These are phyloP conservation scores for Xenopus laevis DNA, from an alignment of 2,113 vertebrate genomes.

Conservation along the genomic window DNA sequence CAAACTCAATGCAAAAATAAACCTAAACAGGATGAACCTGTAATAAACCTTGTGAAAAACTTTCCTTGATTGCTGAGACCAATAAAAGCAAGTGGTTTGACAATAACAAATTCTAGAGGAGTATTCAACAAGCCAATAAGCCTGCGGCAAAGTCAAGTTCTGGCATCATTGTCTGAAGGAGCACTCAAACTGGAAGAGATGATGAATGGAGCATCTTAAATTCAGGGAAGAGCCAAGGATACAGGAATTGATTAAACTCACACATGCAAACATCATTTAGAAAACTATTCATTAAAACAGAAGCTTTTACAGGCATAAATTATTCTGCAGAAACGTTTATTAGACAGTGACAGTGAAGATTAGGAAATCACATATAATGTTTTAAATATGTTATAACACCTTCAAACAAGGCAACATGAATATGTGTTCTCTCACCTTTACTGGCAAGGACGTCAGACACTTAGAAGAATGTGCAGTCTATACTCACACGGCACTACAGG, in stretches of 20 bases:
- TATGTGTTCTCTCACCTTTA: background rate
- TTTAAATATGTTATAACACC: background rate
- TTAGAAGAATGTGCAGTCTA: too few relatives aligned
- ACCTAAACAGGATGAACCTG: too few relatives aligned
- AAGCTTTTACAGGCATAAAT: conserved; percentile 23
- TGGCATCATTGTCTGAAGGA: conserved; percentile 30
- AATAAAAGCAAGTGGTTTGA: conserved; percentile 12
- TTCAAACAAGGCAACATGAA: background rate
- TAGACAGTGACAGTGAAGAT: background rate
- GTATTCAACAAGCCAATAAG: conserved; percentile 16
- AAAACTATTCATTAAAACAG: conserved; percentile 38
- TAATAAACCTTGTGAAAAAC: too few relatives aligned
- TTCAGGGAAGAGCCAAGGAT: conserved; percentile 20
- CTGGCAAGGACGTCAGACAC: too few relatives aligned
- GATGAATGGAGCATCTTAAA: conserved; percentile 26
- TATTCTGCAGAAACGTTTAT: conserved; percentile 12
- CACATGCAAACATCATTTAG: conserved; percentile 35
- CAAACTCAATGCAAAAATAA: too few relatives aligned
- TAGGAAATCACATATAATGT: background rate
- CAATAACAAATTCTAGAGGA: background rate
- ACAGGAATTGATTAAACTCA: conserved; percentile 25
- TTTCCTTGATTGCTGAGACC: too few relatives aligned
- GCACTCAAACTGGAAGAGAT: conserved; percentile 27
- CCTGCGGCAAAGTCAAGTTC: conserved; percentile 27
- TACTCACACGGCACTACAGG: too few relatives aligned